Evolutionary conservation across 2,888 invertebrate species (phyloP), one percentile per base, ranked within the genome.

Genomic region (Cistogaster globosa): DNA sequence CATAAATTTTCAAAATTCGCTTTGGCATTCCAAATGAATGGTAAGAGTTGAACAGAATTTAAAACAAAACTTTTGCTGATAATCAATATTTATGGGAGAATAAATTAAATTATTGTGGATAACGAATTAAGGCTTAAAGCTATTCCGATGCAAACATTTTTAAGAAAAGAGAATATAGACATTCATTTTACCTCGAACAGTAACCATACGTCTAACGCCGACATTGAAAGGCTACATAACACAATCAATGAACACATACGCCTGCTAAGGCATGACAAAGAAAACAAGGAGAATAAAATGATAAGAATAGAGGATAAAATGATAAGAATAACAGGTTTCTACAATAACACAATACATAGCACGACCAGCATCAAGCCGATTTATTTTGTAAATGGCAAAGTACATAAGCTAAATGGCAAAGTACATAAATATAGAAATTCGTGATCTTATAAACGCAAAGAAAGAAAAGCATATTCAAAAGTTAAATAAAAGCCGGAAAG

Each of bases 271-370:
- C 88, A 87, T 20, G 79, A 86, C 11, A 51, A 81, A 58, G 14
- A 83, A 71, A 78, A 83, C 7, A 67, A 86, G 0, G 87, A 88
- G 69, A 86, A 88, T 7, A 87, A 87, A 76, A 84, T 88, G 9
- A 26, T n/a, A n/a, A n/a, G n/a, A n/a, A n/a, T n/a, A n/a, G n/a
- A n/a, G n/a, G n/a, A n/a, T n/a, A n/a, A n/a, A n/a, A n/a, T n/a
- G n/a, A n/a, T 62, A 9, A 83, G 75, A 65, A 87, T 86, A 18
- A 85, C 87, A 76, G 57, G 63, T 22, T 87, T 85, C 45, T 87
- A 87, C n/a, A 88, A 88, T 38, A 87, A 86, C 22, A 86, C 87
- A 11, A 87, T 85, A 6, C 86, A 87, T 57, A 77, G 55, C 7
- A 87, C 83, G 0, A 87, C 87, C 1, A 76, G 8, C 12, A 57